phyloP scores from a whole-genome alignment of 2,888 invertebrate species.

The Agrochola macilenta region DNA sequence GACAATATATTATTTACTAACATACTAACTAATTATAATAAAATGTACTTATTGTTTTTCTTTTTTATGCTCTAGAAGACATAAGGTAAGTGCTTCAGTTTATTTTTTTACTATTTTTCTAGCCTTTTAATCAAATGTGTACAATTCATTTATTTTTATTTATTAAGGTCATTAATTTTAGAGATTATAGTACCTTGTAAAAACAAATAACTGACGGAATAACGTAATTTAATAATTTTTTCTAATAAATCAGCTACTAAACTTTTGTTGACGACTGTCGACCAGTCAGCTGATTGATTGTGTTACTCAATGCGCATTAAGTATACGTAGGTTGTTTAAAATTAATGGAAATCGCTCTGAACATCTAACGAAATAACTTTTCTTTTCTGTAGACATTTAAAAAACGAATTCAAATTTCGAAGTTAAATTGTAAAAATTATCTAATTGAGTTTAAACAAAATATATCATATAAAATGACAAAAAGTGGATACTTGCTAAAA shows the following conservation, averaged over 20 bases:
- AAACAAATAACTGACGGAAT: not conserved
- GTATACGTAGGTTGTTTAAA: not conserved
- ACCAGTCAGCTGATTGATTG: conserved; percentile 19
- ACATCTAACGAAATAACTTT: not conserved
- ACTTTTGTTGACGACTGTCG: not conserved
- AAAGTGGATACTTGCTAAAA: too few species aligned
- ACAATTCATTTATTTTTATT: too few species aligned
- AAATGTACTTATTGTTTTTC: conserved; percentile 5
- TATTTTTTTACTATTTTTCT: conserved; percentile 1
- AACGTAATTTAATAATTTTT: not conserved
- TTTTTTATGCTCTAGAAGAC: conserved; percentile 41
- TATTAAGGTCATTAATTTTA: not conserved
- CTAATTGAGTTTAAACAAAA: not conserved
- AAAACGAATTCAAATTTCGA: not conserved
- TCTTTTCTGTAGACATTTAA: not conserved
- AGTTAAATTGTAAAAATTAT: too few species aligned
- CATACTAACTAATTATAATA: conserved; percentile 62
- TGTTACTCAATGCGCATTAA: not conserved
- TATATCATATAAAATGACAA: not conserved
- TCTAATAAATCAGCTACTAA: not conserved
- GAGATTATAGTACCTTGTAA: too few species aligned
- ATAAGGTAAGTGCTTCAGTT: conserved; percentile 69
- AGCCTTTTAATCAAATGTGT: not conserved
- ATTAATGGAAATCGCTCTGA: not conserved
- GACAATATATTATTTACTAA: conserved; percentile 66